These are phyloP conservation scores for Schizaphis graminum DNA, from an alignment of 2,888 invertebrate genomes.

Conservation along the genomic window DNA sequence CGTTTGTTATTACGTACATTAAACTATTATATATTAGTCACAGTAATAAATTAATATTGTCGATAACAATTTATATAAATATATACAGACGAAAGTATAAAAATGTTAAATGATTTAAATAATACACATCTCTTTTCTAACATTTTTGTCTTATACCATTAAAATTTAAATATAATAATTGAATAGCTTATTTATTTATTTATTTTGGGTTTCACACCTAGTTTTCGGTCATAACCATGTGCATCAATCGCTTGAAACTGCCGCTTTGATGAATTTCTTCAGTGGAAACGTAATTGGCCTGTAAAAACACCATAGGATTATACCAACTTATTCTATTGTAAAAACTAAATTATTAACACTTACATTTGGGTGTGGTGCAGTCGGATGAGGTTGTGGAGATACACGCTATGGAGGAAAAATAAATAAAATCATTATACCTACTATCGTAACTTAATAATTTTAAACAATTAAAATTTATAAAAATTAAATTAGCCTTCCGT, in stretches of 20 bases:
- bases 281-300: slow-evolving; percentile 80
- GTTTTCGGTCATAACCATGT: slow-evolving; percentile 85
- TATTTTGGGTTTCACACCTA: slow-evolving; percentile 21
- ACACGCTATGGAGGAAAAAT: slow-evolving; percentile 67
- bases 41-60: slow-evolving; percentile 50
- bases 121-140: slow-evolving; percentile 1
- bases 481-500: not conserved
- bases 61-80: slow-evolving; percentile 55
- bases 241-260: slow-evolving; percentile 93
- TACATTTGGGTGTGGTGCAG: slow-evolving; percentile 68
- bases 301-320: slow-evolving; percentile 69
- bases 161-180: slow-evolving; percentile 49
- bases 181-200: slow-evolving; percentile 53
- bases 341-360: slow-evolving; percentile 25
- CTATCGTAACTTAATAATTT: not conserved
- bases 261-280: slow-evolving; percentile 92
- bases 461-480: not conserved
- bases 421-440: not conserved
- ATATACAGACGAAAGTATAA: slow-evolving; percentile 62
- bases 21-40: slow-evolving; percentile 52
- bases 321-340: not conserved
- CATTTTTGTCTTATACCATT: slow-evolving; percentile 13
- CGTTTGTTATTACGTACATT: slow-evolving; percentile 27
- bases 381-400: slow-evolving; percentile 71
- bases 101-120: slow-evolving; percentile 49